phyloP scores from a whole-genome alignment of 1,140 invertebrate species.

The Drosophila insularis region DNA sequence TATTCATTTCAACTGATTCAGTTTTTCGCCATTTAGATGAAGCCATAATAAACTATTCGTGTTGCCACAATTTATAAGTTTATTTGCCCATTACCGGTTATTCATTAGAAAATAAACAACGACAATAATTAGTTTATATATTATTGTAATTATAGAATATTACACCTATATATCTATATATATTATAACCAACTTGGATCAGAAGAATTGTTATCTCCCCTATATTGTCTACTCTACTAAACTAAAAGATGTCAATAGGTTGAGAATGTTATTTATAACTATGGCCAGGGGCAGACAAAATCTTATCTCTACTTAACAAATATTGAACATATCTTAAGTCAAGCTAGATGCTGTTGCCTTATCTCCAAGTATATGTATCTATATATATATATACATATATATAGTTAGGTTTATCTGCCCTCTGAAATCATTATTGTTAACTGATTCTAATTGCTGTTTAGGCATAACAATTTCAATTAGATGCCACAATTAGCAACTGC shows the following conservation, averaged over 20 bases:
- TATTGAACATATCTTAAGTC: not conserved
- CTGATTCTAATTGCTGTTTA: not conserved
- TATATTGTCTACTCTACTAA: not conserved
- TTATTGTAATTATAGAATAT: not conserved
- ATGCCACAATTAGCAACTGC: not conserved
- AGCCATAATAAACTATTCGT: conserved; percentile 37
- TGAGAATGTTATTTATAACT: conserved; percentile 1
- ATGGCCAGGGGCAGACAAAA: not conserved
- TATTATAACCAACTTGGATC: too few species aligned
- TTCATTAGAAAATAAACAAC: not conserved
- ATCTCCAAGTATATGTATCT: not conserved
- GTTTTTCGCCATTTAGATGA: not conserved
- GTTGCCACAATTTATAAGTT: conserved; percentile 52
- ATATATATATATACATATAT: not conserved
- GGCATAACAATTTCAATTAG: not conserved
- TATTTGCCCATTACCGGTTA: conserved; percentile 45
- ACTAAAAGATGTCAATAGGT: not conserved
- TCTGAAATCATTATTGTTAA: not conserved
- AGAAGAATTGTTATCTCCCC: not conserved
- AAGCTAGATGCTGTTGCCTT: not conserved
- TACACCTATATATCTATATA: too few species aligned
- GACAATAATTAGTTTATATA: not conserved
- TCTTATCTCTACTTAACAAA: not conserved
- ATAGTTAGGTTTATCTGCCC: not conserved
- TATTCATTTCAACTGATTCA: not conserved